Conservation (phyloP, 2,888 invertebrate species). For the Candidula unifasciata region DNA sequence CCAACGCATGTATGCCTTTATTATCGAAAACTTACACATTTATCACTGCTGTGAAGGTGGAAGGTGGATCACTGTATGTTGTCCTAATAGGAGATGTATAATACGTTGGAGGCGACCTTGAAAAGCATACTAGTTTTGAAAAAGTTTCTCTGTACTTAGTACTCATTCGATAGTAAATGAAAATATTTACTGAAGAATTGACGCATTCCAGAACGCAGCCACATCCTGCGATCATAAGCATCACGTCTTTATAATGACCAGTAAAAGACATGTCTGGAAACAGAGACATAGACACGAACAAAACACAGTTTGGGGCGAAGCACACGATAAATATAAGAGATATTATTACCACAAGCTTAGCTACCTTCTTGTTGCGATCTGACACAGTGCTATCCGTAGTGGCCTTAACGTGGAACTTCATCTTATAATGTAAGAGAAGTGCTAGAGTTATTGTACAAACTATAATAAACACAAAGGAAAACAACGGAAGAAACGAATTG, state of each 20-base stretch:
- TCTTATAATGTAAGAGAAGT: background rate
- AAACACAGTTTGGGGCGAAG: background rate
- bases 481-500: slow-evolving; percentile 12
- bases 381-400: background rate
- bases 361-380: slow-evolving; percentile 10
- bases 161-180: slow-evolving; percentile 24
- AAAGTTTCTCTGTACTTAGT: background rate
- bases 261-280: background rate
- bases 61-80: too few relatives aligned
- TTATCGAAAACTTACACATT: too few relatives aligned
- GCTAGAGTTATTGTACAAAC: background rate
- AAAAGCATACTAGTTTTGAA: too few relatives aligned
- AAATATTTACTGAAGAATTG: slow-evolving; percentile 9
- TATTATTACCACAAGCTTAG: slow-evolving; percentile 21
- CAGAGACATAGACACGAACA: background rate
- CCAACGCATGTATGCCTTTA: too few relatives aligned
- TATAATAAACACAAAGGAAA: background rate
- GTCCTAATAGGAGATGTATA: too few relatives aligned
- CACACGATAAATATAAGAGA: background rate
- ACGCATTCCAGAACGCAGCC: background rate
- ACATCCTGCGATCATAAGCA: background rate
- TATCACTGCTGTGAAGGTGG: too few relatives aligned
- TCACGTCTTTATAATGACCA: background rate
- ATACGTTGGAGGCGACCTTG: too few relatives aligned
- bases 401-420: background rate